Evolutionary conservation across 1,140 invertebrate genomes (phyloP).

Genomic region (Zaprionus davidi): DNA sequence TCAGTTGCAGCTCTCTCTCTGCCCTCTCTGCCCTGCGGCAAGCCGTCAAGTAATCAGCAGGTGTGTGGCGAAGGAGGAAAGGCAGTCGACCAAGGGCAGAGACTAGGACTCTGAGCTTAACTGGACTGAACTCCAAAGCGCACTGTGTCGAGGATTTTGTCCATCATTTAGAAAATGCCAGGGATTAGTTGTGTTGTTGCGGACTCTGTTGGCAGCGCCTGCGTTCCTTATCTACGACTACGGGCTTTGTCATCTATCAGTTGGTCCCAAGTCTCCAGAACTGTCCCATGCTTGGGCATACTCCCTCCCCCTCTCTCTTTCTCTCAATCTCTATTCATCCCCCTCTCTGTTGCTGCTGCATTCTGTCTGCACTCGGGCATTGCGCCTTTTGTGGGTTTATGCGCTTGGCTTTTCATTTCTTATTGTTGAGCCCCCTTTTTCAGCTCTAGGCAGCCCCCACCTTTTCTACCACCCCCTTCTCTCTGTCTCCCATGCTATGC

Average conservation of each 20-base stretch:
- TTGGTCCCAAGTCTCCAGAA: conserved; percentile 21
- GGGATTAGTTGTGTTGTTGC: conserved; percentile 70
- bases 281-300: background rate
- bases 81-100: background rate
- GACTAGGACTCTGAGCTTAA: background rate
- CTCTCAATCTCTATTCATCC: background rate
- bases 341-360: background rate
- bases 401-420: conserved; percentile 34
- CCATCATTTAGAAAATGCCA: conserved; percentile 64
- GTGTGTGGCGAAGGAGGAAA: background rate
- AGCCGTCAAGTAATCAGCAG: conserved; percentile 12
- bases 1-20: conserved; percentile 10
- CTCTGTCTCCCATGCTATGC: too few relatives aligned
- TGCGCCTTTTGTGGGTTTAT: conserved; percentile 20
- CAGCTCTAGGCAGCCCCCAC: background rate
- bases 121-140: conserved; percentile 14
- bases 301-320: background rate
- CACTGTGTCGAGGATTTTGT: conserved; percentile 40
- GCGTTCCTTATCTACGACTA: conserved; percentile 11
- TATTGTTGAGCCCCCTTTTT: conserved; percentile 16
- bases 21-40: background rate
- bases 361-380: conserved; percentile 14
- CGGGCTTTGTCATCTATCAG: conserved; percentile 34
- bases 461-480: too few relatives aligned
- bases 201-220: background rate